A percentile compares a stretch with the other conserved stretches of the same genome.
Conservation (phyloP, 2,797 vertebrate species). For the Platyrinchus mystaceus region DNA sequence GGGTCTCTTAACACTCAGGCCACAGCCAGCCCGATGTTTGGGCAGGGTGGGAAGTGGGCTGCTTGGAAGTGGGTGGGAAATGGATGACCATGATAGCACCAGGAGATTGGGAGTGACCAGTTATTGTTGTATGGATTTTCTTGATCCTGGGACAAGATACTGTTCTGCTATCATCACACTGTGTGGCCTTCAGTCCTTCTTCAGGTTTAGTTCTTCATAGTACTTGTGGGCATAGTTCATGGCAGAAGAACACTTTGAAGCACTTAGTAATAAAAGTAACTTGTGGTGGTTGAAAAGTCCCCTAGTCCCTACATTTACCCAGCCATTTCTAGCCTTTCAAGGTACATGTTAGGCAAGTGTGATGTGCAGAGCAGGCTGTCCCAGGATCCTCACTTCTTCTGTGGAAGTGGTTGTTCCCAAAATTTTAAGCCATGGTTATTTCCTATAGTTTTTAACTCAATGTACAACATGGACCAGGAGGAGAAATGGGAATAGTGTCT, state of each 20-base stretch:
- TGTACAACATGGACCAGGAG: neutral
- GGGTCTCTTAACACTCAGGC: neutral
- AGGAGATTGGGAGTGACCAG: neutral
- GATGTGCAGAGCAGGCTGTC: neutral
- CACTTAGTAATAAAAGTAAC: neutral
- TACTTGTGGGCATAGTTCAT: neutral
- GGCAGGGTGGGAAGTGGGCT: neutral
- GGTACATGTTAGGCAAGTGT: neutral
- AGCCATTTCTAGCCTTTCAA: neutral
- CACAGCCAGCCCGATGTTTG: neutral
- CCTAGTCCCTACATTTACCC: neutral
- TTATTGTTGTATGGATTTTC: neutral
- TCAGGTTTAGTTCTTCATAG: neutral
- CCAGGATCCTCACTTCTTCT: neutral
- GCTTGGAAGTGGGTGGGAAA: neutral
- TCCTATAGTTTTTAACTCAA: neutral
- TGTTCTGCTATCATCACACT: neutral
- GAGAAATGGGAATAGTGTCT: neutral
- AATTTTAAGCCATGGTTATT: neutral
- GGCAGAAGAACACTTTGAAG: neutral
- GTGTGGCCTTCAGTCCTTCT: neutral
- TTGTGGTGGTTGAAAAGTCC: neutral
- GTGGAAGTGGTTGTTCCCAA: neutral
- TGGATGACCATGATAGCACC: neutral
- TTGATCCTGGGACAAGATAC: neutral